Percentiles rank a stretch among this genome's conserved stretches.
phyloP scores from a whole-genome alignment of 2,888 invertebrate species.

The Apodemia mormo region DNA sequence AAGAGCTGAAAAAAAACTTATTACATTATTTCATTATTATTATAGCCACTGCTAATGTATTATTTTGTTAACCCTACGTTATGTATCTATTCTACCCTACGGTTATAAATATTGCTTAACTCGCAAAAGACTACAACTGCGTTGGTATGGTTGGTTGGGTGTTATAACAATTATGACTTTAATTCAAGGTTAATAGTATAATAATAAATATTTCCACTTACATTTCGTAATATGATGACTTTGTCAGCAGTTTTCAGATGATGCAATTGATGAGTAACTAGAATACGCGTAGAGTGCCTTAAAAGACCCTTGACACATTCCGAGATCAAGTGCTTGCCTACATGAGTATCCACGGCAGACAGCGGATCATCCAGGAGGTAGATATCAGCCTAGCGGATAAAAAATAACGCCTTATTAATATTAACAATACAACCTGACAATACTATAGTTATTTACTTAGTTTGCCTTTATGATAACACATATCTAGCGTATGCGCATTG shows the following conservation, averaged over 20 bases:
- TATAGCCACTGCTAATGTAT: no score
- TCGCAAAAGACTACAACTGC: no score
- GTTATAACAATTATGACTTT: no score
- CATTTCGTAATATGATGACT: conserved; percentile 85
- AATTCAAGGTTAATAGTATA: conserved; percentile 17
- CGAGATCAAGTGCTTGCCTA: conserved; percentile 86
- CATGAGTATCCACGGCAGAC: conserved; percentile 88
- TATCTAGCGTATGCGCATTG: no score
- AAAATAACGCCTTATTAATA: neutral
- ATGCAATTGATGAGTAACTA: conserved; percentile 93
- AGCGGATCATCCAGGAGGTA: conserved; percentile 90
- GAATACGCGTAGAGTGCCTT: conserved; percentile 84
- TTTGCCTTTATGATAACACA: no score
- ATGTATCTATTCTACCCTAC: no score
- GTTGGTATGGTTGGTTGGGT: no score
- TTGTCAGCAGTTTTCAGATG: conserved; percentile 85
- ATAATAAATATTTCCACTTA: conserved; percentile 54
- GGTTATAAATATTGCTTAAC: no score
- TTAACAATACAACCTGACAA: neutral
- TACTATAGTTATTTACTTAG: neutral
- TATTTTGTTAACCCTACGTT: no score
- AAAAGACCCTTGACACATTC: conserved; percentile 84
- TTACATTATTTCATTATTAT: no score
- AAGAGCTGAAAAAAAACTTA: no score
- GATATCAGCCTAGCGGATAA: conserved; percentile 81